Evolutionary conservation across 1,140 invertebrate genomes (phyloP), one percentile per base, ranked within the genome.

Genomic region (Drosophila truncata): DNA sequence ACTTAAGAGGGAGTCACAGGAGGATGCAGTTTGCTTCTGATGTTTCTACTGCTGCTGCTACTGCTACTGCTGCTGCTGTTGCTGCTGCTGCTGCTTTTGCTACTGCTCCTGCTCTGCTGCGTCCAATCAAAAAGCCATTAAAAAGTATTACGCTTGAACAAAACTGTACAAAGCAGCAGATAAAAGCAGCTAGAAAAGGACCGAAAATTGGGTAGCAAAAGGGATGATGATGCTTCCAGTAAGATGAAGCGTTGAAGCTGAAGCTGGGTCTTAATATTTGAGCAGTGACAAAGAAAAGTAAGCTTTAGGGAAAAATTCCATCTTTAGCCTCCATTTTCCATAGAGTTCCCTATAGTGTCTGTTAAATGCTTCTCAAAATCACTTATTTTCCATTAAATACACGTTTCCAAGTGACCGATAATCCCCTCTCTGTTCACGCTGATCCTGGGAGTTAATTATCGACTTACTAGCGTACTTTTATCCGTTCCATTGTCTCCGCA

Each of bases 81-180:
- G n/a, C 69, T 66, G 58, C 71, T 75, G 57, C 69, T 61, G 41
- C 44, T 70, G 57, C 66, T 65, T 6, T 37, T 80, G 42, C 63
- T 66, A 35, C 67, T 66, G 31, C 54, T 81, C 41, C 71, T 69
- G 71, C 72, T 76, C 52, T 74, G 67, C 74, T 83, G 57, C 79
- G 82, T 85, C 87, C 90, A 91, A 91, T 91, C 90, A 91, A 91
- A 91, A 91, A 90, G 86, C 90, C 90, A 91, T 91, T 91, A 91
- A 91, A 91, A 91, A 91, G 86, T 90, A 91, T 91, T 91, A 76
- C 85, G 80, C 90, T 86, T 86, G 82, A 87, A 84, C 84, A 87
- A 87, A 87, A 88, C 85, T 90, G 77, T 84, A 87, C 84, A 90
- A 90, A 90, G 85, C 78, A 87, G 86, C 70, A 78, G 82, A 86